Base-by-base conservation (phyloP, 2,113 vertebrate species). In the Ciconia maguari region DNA sequence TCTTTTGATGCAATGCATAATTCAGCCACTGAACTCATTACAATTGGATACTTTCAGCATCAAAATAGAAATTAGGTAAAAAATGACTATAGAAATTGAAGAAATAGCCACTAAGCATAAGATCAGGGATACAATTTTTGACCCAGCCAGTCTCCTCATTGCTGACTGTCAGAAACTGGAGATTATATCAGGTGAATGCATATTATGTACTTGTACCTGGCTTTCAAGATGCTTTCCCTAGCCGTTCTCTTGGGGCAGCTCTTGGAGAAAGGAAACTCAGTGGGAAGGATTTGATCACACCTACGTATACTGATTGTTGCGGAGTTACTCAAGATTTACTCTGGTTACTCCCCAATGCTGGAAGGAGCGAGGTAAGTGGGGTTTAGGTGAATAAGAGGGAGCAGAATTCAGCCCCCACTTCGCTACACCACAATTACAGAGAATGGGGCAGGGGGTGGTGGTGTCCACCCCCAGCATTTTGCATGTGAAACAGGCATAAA, bases 301-400 rank as follows among this genome's bases (percentile, higher is more conserved):
- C 36, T 34, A 54, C 0, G 0, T 4, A 10, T 51, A 54, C 36
- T 1, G 24, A 27, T 30, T 30, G 29, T n/a, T 71, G 26, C 1
- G 2, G 17, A 51, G 29, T 55, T 60, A 36, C 30, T 75, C 20
- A 10, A 32, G 29, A 60, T 58, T 75, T 70, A 52, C 49, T 74
- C 16, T 44, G 46, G 22, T 25, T 74, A 44, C 9, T 51, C 60
- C 14, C 4, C 16, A 29, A 0, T 58, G 51, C 4, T 52, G 61
- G 18, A 81, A 10, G 27, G n/a, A 38, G 32, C 1, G 0, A 42
- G 22, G 13, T 29, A 42, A 22, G 20, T 14, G 34, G 11, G 9
- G 6, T 55, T 77, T 42, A n/a, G 58, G 16, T 38, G 15, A 60
- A 2, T 19, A 46, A 64, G 21, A 38, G 7, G n/a, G 30, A 86